These are phyloP conservation scores for Drosophila littoralis DNA, from an alignment of 1,140 invertebrate species.

Conservation along the genomic window DNA sequence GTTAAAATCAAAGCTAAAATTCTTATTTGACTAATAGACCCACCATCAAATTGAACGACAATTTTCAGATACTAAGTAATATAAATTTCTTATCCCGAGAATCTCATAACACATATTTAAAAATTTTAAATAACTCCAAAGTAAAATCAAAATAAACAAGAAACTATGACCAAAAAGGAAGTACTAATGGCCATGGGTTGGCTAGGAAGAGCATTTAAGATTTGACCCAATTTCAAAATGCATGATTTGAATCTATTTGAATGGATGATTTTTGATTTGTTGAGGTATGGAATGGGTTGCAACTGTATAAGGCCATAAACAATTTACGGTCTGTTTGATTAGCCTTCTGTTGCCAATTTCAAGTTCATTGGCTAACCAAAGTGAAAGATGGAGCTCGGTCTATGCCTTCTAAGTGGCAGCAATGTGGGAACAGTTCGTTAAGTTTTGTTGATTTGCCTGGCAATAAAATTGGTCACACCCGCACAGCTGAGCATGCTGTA, in stretches of 20 bases:
- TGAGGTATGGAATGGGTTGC: background rate
- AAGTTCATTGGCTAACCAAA: conserved; percentile 30
- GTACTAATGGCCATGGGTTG: too few species aligned
- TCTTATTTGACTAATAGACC: too few species aligned
- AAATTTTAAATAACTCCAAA: too few species aligned
- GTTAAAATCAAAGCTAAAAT: too few species aligned
- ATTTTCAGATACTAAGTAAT: too few species aligned
- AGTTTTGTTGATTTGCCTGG: conserved; percentile 66
- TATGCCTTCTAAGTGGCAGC: conserved; percentile 15
- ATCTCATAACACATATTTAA: too few species aligned
- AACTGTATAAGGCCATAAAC: conserved; percentile 5
- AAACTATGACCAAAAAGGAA: too few species aligned
- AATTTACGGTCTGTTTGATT: conserved; percentile 12
- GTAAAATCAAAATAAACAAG: too few species aligned
- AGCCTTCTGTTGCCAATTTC: conserved; percentile 22
- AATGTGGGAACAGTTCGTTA: conserved; percentile 64
- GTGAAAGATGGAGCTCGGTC: background rate
- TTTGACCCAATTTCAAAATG: too few species aligned
- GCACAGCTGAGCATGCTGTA: background rate
- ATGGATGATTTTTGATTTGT: background rate
- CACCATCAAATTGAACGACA: too few species aligned
- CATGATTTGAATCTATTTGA: background rate
- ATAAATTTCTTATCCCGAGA: too few species aligned
- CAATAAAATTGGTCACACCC: conserved; percentile 55
- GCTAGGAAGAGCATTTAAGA: too few species aligned